Evolutionary conservation across 35 echinoderm and acorn worm species (phyloP).

Genomic region (Lytechinus pictus): DNA sequence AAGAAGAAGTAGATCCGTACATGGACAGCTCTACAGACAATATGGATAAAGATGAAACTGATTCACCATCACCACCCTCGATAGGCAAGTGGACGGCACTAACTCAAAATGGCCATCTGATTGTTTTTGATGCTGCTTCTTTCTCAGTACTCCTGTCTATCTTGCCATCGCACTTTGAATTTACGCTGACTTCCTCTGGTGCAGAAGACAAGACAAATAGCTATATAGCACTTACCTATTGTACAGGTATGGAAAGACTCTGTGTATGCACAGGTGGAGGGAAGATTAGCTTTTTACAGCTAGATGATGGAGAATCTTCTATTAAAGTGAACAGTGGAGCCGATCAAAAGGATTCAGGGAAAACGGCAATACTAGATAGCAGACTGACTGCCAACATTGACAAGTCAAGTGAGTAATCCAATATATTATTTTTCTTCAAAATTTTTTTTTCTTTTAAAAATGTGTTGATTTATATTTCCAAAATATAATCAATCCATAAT

Average conservation of each 20-base stretch:
- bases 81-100: slow-evolving; percentile 61
- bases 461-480: neutral
- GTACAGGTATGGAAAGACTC: slow-evolving; percentile 78
- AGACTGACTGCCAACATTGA: neutral
- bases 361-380: neutral
- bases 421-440: neutral
- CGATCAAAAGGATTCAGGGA: slow-evolving; percentile 21
- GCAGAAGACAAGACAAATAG: slow-evolving; percentile 15
- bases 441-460: neutral
- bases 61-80: slow-evolving; percentile 19
- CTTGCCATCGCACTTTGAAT: slow-evolving; percentile 40
- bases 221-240: slow-evolving; percentile 66
- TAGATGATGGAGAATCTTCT: slow-evolving; percentile 38
- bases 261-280: slow-evolving; percentile 69
- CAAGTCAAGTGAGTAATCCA: slow-evolving; percentile 43
- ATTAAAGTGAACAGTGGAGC: neutral
- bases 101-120: slow-evolving; percentile 42
- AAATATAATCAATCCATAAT: too few relatives aligned
- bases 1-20: slow-evolving; percentile 52
- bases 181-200: neutral
- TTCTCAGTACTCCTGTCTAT: slow-evolving; percentile 52
- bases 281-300: slow-evolving; percentile 65
- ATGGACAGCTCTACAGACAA: neutral
- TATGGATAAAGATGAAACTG: slow-evolving; percentile 52
- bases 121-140: slow-evolving; percentile 58